Conservation (phyloP, 23 tunicate genomes). For the Ciona savignyi region DNA sequence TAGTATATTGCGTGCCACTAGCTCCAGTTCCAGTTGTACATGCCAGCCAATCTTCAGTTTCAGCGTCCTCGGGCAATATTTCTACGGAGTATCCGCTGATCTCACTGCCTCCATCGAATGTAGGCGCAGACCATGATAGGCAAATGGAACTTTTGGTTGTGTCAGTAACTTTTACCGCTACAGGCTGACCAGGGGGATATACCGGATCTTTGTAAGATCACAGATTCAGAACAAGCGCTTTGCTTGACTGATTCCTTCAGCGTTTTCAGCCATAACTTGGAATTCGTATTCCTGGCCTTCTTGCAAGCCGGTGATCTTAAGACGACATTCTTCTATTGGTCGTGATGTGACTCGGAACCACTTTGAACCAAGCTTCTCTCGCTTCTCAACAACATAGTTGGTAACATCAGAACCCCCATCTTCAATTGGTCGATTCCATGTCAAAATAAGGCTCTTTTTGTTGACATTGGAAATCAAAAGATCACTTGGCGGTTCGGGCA, state of each 20-base stretch:
- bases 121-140: conserved; percentile 71
- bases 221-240: conserved; percentile 51
- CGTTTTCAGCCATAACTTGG: conserved; percentile 82
- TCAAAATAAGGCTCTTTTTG: conserved; percentile 48
- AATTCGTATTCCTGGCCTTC: conserved; percentile 95
- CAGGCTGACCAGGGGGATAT: conserved; percentile 73
- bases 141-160: conserved; percentile 54
- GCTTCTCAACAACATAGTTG: conserved; percentile 84
- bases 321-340: conserved; percentile 53
- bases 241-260: conserved; percentile 78
- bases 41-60: conserved; percentile 54
- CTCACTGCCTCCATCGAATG: conserved; percentile 89
- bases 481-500: conserved; percentile 80
- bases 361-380: conserved; percentile 62
- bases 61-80: conserved; percentile 38
- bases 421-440: conserved; percentile 59
- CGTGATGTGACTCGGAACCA: conserved; percentile 74
- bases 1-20: conserved; percentile 35
- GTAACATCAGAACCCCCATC: conserved; percentile 82
- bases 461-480: conserved; percentile 54
- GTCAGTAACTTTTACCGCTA: conserved; percentile 60
- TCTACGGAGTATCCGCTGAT: conserved; percentile 80
- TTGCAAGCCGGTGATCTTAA: conserved; percentile 62
- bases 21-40: conserved; percentile 63
- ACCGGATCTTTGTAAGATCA: conserved; percentile 70